Conservation (phyloP, 1,140 invertebrate species). For the Pteromalus puparum region DNA sequence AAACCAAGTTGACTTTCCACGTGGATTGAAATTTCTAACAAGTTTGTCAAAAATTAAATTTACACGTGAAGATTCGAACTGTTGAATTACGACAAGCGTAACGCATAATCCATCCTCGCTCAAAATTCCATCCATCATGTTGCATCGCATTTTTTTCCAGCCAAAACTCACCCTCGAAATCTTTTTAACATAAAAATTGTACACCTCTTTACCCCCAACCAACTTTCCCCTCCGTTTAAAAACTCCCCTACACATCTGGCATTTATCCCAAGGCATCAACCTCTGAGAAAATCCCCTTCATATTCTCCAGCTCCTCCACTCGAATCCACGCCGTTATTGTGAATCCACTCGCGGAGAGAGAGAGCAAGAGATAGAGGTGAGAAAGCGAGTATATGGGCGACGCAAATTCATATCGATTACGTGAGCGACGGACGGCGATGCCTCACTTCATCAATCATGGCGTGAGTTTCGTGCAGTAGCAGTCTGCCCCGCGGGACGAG, state of each 20-base stretch:
- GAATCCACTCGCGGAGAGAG: background rate
- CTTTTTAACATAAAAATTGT: background rate
- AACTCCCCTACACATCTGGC: background rate
- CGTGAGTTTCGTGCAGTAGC: background rate
- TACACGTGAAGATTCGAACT: no score
- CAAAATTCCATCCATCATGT: no score
- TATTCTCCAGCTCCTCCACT: background rate
- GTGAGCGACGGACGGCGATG: background rate
- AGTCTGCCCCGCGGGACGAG: background rate
- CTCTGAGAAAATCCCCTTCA: background rate
- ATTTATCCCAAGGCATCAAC: background rate
- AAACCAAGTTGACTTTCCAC: no score
- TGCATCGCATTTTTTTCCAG: no score
- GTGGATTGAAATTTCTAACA: no score
- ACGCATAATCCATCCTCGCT: no score
- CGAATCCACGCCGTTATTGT: background rate
- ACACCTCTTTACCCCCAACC: background rate
- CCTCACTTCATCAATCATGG: constrained; percentile 28
- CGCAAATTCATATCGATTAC: constrained; percentile 43
- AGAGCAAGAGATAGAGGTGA: background rate
- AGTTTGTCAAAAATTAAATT: no score
- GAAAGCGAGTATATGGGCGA: background rate
- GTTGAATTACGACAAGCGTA: no score
- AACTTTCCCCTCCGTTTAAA: no score
- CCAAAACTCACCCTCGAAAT: no score